These are phyloP conservation scores for Cardiocondyla obscurior DNA, from an alignment of 1,140 invertebrate species.

Conservation along the genomic window DNA sequence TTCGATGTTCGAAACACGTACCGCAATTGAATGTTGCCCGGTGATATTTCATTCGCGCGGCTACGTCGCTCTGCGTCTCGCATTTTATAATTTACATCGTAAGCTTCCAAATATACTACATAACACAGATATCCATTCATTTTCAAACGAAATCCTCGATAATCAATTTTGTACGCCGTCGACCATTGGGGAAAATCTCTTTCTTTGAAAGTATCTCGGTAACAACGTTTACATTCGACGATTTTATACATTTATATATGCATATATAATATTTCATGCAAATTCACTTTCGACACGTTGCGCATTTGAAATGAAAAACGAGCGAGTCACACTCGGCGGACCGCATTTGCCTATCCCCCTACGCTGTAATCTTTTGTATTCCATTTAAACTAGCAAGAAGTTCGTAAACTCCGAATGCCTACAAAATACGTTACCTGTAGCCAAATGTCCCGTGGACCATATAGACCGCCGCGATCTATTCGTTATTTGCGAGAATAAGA, in stretches of 20 bases:
- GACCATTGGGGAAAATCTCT: constrained; percentile 6
- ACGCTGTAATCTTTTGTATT: constrained; percentile 39
- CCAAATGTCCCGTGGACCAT: constrained; percentile 82
- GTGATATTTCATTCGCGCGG: neutral
- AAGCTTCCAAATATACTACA: constrained; percentile 4
- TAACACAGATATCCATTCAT: neutral
- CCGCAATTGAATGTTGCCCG: neutral
- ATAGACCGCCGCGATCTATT: constrained; percentile 77
- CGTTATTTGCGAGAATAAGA: constrained; percentile 59
- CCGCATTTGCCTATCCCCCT: neutral
- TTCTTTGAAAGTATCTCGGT: neutral
- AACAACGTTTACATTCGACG: neutral
- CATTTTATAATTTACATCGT: neutral
- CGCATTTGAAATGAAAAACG: neutral
- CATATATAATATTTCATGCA: neutral
- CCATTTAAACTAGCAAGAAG: constrained; percentile 52
- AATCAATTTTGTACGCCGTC: neutral
- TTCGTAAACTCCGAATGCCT: constrained; percentile 63
- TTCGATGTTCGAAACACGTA: neutral
- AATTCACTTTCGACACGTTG: constrained; percentile 28
- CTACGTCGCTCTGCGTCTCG: neutral
- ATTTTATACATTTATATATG: neutral
- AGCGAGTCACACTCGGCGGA: constrained; percentile 31
- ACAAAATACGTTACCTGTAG: constrained; percentile 77
- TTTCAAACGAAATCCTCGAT: neutral